A percentile compares a stretch with the other conserved stretches of the same genome.
Evolutionary conservation across 2,888 invertebrate species (phyloP).

Genomic region (Antheraea yamamai): DNA sequence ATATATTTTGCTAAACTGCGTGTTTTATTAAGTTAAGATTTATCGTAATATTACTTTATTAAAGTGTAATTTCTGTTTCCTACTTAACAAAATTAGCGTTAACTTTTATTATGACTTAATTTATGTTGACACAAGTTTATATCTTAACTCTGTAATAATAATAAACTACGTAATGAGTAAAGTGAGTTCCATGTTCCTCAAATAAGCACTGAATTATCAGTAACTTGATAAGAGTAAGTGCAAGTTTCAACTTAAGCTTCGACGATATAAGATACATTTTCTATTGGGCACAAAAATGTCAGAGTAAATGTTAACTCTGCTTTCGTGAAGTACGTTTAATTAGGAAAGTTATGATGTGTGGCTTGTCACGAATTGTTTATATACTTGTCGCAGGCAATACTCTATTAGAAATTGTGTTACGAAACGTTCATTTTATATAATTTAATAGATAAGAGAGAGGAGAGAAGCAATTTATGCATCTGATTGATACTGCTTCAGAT

Average conservation of each 20-base stretch:
- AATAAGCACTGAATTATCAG: constrained; percentile 34
- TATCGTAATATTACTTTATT: background rate
- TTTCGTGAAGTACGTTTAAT: constrained; percentile 37
- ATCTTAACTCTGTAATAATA: constrained; percentile 23
- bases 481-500: background rate
- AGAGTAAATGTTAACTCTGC: constrained; percentile 24
- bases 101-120: background rate
- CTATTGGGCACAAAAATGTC: constrained; percentile 15
- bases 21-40: background rate
- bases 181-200: constrained; percentile 39
- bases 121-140: constrained; percentile 1
- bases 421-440: background rate
- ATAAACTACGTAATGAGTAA: constrained; percentile 35
- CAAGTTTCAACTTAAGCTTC: constrained; percentile 27
- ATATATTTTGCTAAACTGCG: background rate
- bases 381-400: constrained; percentile 4
- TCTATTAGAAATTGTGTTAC: constrained; percentile 5
- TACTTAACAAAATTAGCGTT: background rate
- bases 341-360: constrained; percentile 43
- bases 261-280: constrained; percentile 31
- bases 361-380: constrained; percentile 21
- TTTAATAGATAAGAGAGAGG: background rate
- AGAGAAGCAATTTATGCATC: background rate
- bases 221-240: constrained; percentile 24
- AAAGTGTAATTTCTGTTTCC: background rate